Conservation (phyloP, 2,797 vertebrate genomes). For the Xenentodon cancila region DNA sequence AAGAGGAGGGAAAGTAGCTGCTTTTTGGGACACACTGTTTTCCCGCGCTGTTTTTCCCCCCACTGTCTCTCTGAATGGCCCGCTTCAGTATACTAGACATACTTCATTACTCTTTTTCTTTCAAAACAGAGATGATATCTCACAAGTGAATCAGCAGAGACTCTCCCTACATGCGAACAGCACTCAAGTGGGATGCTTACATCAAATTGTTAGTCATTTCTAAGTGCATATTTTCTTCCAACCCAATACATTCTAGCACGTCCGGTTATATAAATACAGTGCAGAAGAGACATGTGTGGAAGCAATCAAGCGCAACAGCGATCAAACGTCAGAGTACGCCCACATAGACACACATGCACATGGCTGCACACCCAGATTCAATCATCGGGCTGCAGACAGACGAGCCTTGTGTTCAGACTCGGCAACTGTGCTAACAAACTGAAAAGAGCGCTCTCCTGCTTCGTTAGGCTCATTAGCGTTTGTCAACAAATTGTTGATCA, state of each 20-base stretch:
- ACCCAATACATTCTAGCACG: not conserved
- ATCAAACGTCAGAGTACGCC: constrained; percentile 12
- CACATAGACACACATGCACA: constrained; percentile 23
- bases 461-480: constrained; percentile 50
- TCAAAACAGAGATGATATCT: not conserved
- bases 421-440: constrained; percentile 51
- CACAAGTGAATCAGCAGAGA: too few relatives aligned
- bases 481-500: constrained; percentile 54
- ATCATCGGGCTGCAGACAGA: constrained; percentile 48
- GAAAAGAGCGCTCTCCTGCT: constrained; percentile 62
- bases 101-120: not conserved
- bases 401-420: constrained; percentile 56
- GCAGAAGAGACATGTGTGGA: constrained; percentile 3
- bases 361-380: constrained; percentile 27
- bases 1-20: constrained; percentile 31
- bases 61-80: constrained; percentile 9
- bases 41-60: constrained; percentile 12
- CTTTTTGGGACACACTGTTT: constrained; percentile 35
- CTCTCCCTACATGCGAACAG: too few relatives aligned
- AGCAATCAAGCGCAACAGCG: not conserved
- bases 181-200: too few relatives aligned
- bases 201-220: too few relatives aligned
- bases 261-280: not conserved
- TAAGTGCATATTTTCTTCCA: not conserved
- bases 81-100: constrained; percentile 1